phyloP scores from a whole-genome alignment of 2,797 vertebrate genomes.

The Erithacus rubecula region DNA sequence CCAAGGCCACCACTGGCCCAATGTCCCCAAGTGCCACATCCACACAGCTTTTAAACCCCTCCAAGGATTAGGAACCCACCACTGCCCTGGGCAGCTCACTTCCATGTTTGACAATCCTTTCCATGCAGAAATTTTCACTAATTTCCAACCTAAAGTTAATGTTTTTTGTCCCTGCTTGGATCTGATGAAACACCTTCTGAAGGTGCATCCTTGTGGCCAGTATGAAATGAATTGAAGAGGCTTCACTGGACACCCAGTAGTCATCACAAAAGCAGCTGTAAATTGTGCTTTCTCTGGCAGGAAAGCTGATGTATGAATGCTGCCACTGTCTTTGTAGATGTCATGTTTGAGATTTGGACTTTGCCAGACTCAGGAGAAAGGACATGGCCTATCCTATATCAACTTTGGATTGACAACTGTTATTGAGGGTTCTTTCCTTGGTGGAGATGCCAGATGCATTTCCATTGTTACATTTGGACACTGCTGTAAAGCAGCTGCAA shows the following conservation, averaged over 20 bases:
- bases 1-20: background rate
- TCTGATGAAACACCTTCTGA: background rate
- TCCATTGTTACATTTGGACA: background rate
- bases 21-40: background rate
- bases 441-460: background rate
- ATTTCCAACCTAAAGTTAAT: background rate
- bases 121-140: background rate
- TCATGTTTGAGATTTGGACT: background rate
- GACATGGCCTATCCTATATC: background rate
- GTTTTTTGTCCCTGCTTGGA: fast-evolving
- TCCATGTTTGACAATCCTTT: background rate
- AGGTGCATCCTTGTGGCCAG: fast-evolving
- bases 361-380: fast-evolving
- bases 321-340: background rate
- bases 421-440: background rate
- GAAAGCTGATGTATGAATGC: background rate
- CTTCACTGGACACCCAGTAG: background rate
- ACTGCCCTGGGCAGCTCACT: fast-evolving
- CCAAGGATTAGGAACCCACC: background rate
- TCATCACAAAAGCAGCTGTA: background rate
- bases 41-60: background rate
- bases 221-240: background rate
- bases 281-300: background rate
- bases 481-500: background rate
- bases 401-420: background rate